phyloP scores from a whole-genome alignment of 2,113 vertebrate species.

The Dunckerocampus dactyliophorus region DNA sequence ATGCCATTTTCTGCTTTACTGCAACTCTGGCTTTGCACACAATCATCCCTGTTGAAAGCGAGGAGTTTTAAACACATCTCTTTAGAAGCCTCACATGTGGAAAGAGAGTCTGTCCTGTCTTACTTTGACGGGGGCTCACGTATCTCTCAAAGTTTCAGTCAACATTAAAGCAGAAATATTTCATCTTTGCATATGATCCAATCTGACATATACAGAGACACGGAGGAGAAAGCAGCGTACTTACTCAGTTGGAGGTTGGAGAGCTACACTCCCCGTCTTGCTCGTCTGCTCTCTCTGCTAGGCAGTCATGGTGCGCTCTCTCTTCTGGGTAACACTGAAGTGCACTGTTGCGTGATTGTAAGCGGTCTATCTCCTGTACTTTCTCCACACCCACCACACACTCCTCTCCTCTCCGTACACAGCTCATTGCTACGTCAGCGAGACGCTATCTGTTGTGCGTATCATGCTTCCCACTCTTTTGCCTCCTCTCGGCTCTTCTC shows the following conservation, averaged over 20 bases:
- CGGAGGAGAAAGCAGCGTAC: slow-evolving; percentile 51
- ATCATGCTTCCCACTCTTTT: slow-evolving; percentile 46
- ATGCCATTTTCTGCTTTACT: slow-evolving; percentile 50
- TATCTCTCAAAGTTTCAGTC: slow-evolving; percentile 38
- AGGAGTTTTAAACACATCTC: slow-evolving; percentile 23
- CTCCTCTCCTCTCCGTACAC: slow-evolving; percentile 60
- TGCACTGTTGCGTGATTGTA: slow-evolving; percentile 67
- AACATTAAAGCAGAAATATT: slow-evolving; percentile 11
- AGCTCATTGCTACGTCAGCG: slow-evolving; percentile 61
- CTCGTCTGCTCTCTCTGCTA: slow-evolving; percentile 53
- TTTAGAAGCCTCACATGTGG: slow-evolving; percentile 3
- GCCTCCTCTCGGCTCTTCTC: slow-evolving; percentile 25
- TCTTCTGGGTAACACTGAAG: slow-evolving; percentile 71
- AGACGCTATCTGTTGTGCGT: slow-evolving; percentile 48
- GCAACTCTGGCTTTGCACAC: slow-evolving; percentile 30
- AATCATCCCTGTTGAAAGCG: slow-evolving; percentile 14
- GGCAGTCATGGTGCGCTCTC: slow-evolving; percentile 70
- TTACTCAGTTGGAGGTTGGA: slow-evolving; percentile 74
- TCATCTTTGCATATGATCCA: not conserved
- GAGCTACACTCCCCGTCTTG: slow-evolving; percentile 59
- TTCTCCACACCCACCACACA: slow-evolving; percentile 37
- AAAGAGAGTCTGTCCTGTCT: not conserved
- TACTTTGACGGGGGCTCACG: slow-evolving; percentile 15
- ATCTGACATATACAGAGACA: slow-evolving; percentile 10
- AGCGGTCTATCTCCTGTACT: slow-evolving; percentile 59